These are phyloP conservation scores for Sitta carolinensis DNA, from an alignment of 2,797 vertebrate species.

Conservation along the genomic window DNA sequence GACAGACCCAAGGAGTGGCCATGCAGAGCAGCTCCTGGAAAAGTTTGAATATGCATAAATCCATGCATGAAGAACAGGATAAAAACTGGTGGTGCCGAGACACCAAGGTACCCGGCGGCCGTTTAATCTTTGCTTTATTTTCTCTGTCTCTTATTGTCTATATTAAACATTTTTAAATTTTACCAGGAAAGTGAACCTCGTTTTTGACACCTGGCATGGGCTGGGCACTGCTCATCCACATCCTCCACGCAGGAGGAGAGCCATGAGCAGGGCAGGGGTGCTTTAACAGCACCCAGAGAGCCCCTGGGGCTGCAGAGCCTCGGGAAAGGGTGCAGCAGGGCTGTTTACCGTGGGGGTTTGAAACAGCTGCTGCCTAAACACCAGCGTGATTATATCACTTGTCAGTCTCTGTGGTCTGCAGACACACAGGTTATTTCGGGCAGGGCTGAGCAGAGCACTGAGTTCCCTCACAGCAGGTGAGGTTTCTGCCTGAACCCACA, in stretches of 20 bases:
- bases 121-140: too few relatives aligned
- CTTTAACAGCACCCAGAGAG: background rate
- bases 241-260: fast-evolving
- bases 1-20: too few relatives aligned
- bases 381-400: background rate
- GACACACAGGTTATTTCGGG: background rate
- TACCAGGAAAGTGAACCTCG: too few relatives aligned
- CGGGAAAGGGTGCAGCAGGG: background rate
- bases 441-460: background rate
- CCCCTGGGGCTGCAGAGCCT: background rate
- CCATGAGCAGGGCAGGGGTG: fast-evolving
- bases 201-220: background rate
- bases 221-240: background rate
- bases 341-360: fast-evolving
- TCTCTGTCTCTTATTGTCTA: too few relatives aligned
- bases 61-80: too few relatives aligned
- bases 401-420: background rate
- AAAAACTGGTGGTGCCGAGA: too few relatives aligned
- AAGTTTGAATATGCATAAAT: too few relatives aligned
- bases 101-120: too few relatives aligned
- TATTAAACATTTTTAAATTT: too few relatives aligned
- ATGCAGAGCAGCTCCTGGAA: too few relatives aligned
- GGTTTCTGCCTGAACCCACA: background rate
- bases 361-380: background rate
- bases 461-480: background rate